Base-by-base conservation (phyloP, 2,797 vertebrate species). In the Lepidocolaptes lacrymiger region DNA sequence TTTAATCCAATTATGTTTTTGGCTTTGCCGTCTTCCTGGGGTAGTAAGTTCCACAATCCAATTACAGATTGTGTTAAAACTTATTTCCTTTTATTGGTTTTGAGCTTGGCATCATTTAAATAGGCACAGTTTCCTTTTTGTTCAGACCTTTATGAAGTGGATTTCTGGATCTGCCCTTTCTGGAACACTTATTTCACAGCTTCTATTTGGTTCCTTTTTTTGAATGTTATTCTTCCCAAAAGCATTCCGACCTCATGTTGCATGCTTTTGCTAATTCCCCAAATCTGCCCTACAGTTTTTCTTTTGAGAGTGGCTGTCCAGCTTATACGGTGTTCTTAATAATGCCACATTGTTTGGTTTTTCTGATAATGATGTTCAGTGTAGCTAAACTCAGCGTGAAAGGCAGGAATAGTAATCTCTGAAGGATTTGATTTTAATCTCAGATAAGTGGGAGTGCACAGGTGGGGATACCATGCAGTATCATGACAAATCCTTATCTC, bases 1-100 rank as follows among this genome's bases (percentile, higher is more conserved):
- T 93, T 94, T 93, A 94, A 93, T 96, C 79, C 82, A 82, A 52
- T 95, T 95, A 92, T 52, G 39, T 6, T 84, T 93, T 94, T 93
- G 93, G 89, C 79, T 34, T 69, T 88, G 44, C 48, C 17, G 26
- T 91, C 59, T 93, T 97, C 80, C 87, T 84, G 79, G 91, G 79
- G 62, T 81, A 69, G 30, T 75, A n/a, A 91, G 37, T 75, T 88
- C 79, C 51, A 32, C 69, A 88, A 81, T 92, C 81, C 64, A 93
- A 28, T 96, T 96, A 55, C 66, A 84, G 58, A 76, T 76, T 75
- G 66, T 84, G 79, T 88, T 91, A 86, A 96, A 88, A 88, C 74
- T 89, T 91, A 59, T 89, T 94, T 92, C 26, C 21, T 91, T 78
- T 71, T 90, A 86, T 69, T 88, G 55, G 34, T 84, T 93, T 90